phyloP scores from a whole-genome alignment of 37 sponge, comb jelly and placozoan genomes.

The Haliclona indistincta region DNA sequence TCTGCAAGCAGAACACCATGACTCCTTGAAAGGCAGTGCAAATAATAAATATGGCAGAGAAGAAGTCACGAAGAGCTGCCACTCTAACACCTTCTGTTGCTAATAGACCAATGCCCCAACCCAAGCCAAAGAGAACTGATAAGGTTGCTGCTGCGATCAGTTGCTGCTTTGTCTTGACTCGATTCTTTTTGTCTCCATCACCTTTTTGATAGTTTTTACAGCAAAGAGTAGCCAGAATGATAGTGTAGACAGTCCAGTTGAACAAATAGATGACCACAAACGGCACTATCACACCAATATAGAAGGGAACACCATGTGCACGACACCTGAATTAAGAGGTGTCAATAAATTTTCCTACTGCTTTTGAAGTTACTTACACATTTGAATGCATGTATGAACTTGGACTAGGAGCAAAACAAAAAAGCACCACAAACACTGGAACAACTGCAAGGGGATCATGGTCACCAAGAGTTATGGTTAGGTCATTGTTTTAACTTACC shows the following conservation, averaged over 20 bases:
- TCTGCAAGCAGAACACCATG: conserved; percentile 34
- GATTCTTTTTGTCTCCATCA: background rate
- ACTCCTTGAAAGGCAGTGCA: conserved; percentile 37
- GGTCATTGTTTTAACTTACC: conserved; percentile 48
- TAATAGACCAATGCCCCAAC: conserved; percentile 29
- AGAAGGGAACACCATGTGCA: background rate
- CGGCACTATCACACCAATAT: conserved; percentile 3
- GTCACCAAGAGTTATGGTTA: no score
- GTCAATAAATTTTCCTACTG: no score
- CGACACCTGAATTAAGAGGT: conserved; percentile 9
- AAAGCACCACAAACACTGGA: conserved; percentile 1
- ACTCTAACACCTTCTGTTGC: conserved; percentile 8
- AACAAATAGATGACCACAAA: background rate
- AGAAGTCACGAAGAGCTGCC: background rate
- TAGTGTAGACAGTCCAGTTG: background rate
- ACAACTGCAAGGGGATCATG: background rate
- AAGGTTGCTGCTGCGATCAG: conserved; percentile 2
- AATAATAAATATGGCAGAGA: conserved; percentile 33
- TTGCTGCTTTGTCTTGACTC: conserved; percentile 1
- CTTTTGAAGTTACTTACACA: no score
- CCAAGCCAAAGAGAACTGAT: conserved; percentile 36
- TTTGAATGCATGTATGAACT: conserved; percentile 2
- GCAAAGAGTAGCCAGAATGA: background rate
- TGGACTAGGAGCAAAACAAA: conserved; percentile 1
- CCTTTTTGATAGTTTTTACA: background rate